Base-by-base conservation (phyloP, 2,888 invertebrate species). In the Craniophora ligustri region DNA sequence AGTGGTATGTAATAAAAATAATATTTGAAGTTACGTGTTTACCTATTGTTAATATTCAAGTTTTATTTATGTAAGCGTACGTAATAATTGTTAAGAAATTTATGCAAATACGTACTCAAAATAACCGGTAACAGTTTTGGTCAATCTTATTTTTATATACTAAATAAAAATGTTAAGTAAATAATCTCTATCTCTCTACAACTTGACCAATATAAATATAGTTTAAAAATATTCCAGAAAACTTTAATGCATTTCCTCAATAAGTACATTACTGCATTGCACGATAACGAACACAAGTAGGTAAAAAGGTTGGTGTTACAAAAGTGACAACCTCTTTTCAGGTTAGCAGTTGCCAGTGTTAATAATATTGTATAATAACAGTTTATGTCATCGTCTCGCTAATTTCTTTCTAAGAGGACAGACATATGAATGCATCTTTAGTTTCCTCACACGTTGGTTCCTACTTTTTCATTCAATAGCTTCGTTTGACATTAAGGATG, bases 21-120 rank as follows among this genome's bases (percentile, higher is more conserved):
- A 57, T 59, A 63, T 57, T 66, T 55, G 44, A 50, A 36, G 53
- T 67, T 65, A 65, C 66, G 66, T 69, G 32, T 41, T 15, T 34
- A 34, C 16, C n/a, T 23, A 42, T 31, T 48, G 55, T 49, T 56
- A 67, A 67, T 19, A 49, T 66, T 63, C 38, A 46, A 56, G 44
- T 60, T 47, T 53, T 39, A 32, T 59, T 71, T 67, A 62, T 42
- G 32, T 51, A 58, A 62, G 36, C n/a, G 5, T 45, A 32, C 40
- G 44, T 45, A 45, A 51, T 67, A 51, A 51, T 41, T 31, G 5
- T 28, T 28, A 13, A 4, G 13, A 35, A 16, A 26, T 38, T 10
- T 34, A 32, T 10, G 16, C 34, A 58, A 48, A 59, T 18, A 39
- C 34, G 30, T 23, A 8, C n/a, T n/a, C 36, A 63, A 59, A 57